phyloP scores from a whole-genome alignment of 2,797 vertebrate genomes.

The Salarias fasciatus region DNA sequence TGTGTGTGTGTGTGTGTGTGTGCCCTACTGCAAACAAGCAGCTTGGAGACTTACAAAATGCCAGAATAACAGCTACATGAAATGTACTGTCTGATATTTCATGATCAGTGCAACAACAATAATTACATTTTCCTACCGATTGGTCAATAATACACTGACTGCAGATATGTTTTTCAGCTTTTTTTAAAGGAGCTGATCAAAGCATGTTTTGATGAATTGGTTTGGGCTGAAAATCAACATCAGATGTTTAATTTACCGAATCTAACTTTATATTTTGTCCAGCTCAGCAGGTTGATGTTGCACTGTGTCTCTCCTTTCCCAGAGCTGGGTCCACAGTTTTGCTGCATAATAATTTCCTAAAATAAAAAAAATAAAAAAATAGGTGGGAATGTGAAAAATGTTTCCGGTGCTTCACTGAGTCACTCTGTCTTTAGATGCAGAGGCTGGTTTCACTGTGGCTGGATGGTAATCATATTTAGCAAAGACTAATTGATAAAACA shows the following conservation, averaged over 20 bases:
- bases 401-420: no score
- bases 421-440: no score
- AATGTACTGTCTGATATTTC: neutral
- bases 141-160: neutral
- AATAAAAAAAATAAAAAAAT: no score
- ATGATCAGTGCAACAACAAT: neutral
- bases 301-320: neutral
- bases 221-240: neutral
- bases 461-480: constrained; percentile 10
- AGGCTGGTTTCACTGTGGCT: no score
- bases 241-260: neutral
- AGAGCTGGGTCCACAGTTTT: neutral
- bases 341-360: neutral
- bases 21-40: neutral
- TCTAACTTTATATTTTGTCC: neutral
- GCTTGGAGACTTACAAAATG: neutral
- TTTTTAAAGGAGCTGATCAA: neutral
- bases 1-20: constrained; percentile 3
- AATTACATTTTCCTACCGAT: neutral
- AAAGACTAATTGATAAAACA: neutral
- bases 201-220: neutral
- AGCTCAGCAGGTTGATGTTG: neutral
- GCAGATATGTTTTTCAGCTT: neutral
- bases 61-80: neutral
- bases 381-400: no score